A percentile compares a stretch with the other conserved stretches of the same genome.
phyloP scores from a whole-genome alignment of 2,113 vertebrate species.

The Xiphophorus maculatus region DNA sequence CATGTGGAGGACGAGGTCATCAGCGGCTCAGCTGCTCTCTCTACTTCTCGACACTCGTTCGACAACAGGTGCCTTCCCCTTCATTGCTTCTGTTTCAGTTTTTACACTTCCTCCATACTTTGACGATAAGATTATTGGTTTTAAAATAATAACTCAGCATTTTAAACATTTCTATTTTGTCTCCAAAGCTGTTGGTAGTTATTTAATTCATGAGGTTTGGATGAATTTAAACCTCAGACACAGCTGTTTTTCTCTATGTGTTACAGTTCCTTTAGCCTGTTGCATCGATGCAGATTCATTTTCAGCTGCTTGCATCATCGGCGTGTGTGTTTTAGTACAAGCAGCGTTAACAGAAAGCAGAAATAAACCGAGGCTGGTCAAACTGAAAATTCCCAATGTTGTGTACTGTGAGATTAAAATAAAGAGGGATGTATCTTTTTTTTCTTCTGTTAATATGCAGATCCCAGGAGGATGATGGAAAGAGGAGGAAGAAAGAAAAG shows the following conservation, averaged over 20 bases:
- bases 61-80: constrained; percentile 69
- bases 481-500: constrained; percentile 64
- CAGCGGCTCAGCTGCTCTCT: constrained; percentile 72
- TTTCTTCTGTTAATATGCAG: constrained; percentile 48
- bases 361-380: neutral
- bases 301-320: constrained; percentile 56
- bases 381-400: neutral
- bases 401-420: neutral
- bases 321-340: neutral
- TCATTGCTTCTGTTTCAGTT: neutral
- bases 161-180: neutral
- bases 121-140: neutral
- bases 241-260: neutral
- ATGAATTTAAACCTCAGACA: neutral
- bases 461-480: constrained; percentile 71
- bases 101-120: neutral
- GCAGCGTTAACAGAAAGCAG: neutral
- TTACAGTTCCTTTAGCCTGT: constrained; percentile 1
- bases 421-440: neutral
- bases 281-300: constrained; percentile 12
- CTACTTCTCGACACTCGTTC: constrained; percentile 58
- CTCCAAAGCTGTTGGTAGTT: neutral
- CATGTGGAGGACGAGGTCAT: constrained; percentile 82
- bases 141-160: neutral
- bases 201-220: constrained; percentile 9